Conservation (phyloP, 2,888 invertebrate genomes). For the Hydrotaea diabolus region DNA sequence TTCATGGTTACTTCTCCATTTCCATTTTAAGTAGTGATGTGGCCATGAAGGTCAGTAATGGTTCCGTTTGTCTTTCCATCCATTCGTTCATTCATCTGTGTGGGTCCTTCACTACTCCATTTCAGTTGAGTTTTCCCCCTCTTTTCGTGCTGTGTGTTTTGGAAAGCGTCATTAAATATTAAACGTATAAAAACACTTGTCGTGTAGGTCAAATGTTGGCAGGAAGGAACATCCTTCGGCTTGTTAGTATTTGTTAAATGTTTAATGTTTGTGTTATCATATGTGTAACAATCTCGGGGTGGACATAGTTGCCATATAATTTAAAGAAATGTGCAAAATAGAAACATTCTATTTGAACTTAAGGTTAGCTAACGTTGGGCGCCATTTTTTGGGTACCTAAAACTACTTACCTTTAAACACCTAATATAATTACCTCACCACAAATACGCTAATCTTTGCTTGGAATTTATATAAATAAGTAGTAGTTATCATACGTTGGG, state of each 20-base stretch:
- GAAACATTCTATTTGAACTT: too few relatives aligned
- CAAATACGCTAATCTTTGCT: too few relatives aligned
- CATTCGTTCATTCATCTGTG: neutral
- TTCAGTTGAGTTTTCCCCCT: slow-evolving; percentile 3
- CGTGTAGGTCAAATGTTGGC: slow-evolving; percentile 32
- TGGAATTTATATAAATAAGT: too few relatives aligned
- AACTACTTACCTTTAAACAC: too few relatives aligned
- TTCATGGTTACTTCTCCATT: neutral
- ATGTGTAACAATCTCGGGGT: neutral
- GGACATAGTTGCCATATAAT: neutral
- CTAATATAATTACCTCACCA: too few relatives aligned
- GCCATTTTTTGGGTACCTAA: too few relatives aligned
- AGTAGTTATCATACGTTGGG: too few relatives aligned
- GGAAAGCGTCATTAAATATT: slow-evolving; percentile 48
- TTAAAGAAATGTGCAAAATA: neutral
- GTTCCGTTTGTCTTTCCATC: neutral
- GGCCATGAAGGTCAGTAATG: neutral
- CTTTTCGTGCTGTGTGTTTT: neutral
- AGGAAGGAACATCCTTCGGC: neutral
- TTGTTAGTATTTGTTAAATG: slow-evolving; percentile 24
- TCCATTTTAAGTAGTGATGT: neutral
- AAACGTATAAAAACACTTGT: slow-evolving; percentile 52
- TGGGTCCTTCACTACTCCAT: neutral
- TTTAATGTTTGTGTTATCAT: neutral
- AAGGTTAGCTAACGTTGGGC: too few relatives aligned